Conservation (phyloP, 1,140 invertebrate species). For the Pteromalus puparum region DNA sequence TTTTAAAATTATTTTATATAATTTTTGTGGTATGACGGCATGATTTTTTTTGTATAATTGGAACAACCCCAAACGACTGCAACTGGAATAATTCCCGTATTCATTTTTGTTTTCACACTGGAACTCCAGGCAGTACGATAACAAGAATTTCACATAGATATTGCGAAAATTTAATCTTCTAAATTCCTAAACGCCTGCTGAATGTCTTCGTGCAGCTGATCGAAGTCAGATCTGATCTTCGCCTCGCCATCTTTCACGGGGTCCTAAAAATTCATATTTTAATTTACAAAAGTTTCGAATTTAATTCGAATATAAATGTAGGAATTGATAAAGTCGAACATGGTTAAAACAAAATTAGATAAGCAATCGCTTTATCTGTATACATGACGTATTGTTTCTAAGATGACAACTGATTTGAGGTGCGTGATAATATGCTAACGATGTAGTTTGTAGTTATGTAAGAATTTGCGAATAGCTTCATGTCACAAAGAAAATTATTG, state of each 20-base stretch:
- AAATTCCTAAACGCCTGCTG: constrained; percentile 98
- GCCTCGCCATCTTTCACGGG: constrained; percentile 98
- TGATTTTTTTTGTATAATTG: constrained; percentile 57
- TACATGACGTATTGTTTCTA: no score
- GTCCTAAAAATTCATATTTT: constrained; percentile 81
- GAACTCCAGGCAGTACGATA: constrained; percentile 56
- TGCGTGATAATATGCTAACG: no score
- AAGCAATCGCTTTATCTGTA: no score
- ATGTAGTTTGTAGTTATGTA: no score
- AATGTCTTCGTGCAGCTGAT: constrained; percentile 96
- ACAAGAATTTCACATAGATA: constrained; percentile 55
- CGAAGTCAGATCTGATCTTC: constrained; percentile 98
- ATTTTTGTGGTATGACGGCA: constrained; percentile 44
- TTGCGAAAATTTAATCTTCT: constrained; percentile 88
- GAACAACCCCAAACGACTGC: constrained; percentile 69
- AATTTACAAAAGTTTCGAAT: neutral
- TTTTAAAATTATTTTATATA: constrained; percentile 34
- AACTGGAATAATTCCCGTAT: constrained; percentile 55
- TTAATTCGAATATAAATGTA: neutral
- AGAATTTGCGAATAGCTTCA: no score
- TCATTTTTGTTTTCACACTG: constrained; percentile 43
- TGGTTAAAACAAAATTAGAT: constrained; percentile 2
- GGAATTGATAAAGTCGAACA: neutral
- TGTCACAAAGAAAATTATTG: neutral
- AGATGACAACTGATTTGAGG: no score